phyloP scores from a whole-genome alignment of 2,797 vertebrate species.

The Pseudocheirus occidentalis region DNA sequence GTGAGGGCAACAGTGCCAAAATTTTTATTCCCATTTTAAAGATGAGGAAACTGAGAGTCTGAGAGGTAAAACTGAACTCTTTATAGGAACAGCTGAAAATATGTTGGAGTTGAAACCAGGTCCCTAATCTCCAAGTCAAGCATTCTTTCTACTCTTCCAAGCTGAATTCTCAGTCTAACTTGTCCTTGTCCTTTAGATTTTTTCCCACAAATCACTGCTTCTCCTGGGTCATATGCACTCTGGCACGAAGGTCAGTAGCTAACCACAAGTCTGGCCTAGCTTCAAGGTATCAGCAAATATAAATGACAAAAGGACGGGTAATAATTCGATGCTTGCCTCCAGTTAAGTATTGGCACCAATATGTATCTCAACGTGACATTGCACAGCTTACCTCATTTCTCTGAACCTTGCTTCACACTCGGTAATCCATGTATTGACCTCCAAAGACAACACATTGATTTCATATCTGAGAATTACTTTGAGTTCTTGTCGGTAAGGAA shows the following conservation, averaged over 20 bases:
- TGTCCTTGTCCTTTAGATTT: neutral
- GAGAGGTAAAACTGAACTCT: neutral
- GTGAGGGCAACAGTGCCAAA: neutral
- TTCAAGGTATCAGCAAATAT: neutral
- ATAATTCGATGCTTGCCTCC: neutral
- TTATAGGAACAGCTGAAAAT: neutral
- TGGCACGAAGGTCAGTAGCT: neutral
- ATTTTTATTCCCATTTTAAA: neutral
- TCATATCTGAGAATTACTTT: constrained; percentile 17
- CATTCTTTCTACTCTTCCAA: neutral
- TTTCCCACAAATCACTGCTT: neutral
- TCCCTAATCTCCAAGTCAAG: neutral
- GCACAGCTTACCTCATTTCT: neutral
- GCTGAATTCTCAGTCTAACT: neutral
- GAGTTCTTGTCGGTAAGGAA: constrained; percentile 17
- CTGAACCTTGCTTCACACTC: neutral
- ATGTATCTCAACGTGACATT: neutral
- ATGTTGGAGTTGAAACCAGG: neutral
- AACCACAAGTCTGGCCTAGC: neutral
- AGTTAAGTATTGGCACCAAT: neutral
- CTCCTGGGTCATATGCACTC: neutral
- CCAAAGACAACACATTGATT: neutral
- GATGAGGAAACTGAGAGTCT: neutral
- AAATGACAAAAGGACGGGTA: neutral
- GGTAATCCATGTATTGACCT: constrained; percentile 43